Conservation (phyloP, 1,140 invertebrate genomes). For the Mercenaria mercenaria region DNA sequence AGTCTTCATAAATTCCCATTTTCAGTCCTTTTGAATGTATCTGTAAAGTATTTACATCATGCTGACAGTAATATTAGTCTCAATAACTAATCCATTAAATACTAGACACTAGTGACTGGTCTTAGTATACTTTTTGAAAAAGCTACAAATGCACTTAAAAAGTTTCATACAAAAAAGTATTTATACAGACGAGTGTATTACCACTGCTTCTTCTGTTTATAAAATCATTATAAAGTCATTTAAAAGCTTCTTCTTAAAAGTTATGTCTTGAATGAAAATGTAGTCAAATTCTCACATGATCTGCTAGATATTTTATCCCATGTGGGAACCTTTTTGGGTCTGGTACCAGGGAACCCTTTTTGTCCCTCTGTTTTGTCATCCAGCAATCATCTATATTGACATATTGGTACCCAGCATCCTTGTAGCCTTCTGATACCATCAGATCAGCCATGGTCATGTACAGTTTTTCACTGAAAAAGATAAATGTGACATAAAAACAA, state of each 20-base stretch:
- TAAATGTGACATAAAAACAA: neutral
- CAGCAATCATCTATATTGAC: conserved; percentile 99
- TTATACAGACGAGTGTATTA: no score
- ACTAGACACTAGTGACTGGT: no score
- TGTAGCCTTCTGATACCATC: conserved; percentile 95
- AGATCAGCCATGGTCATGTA: conserved; percentile 97
- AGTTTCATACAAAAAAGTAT: no score
- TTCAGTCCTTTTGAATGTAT: conserved; percentile 92
- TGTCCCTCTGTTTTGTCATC: conserved; percentile 93
- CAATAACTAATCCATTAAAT: no score
- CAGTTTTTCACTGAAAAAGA: conserved; percentile 92
- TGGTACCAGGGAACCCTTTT: conserved; percentile 92
- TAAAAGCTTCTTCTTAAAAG: no score
- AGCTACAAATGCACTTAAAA: no score
- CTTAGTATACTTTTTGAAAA: no score
- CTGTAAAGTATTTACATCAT: conserved; percentile 68
- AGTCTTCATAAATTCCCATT: conserved; percentile 99
- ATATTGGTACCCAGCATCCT: conserved; percentile 95
- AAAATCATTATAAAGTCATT: no score
- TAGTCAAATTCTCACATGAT: conserved; percentile 94
- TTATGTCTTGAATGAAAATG: no score
- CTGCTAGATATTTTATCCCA: conserved; percentile 94
- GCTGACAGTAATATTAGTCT: no score
- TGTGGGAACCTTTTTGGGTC: conserved; percentile 95
- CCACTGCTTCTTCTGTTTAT: no score